phyloP scores from a whole-genome alignment of 2,888 invertebrate species.

The Ferdinandea cuprea region DNA sequence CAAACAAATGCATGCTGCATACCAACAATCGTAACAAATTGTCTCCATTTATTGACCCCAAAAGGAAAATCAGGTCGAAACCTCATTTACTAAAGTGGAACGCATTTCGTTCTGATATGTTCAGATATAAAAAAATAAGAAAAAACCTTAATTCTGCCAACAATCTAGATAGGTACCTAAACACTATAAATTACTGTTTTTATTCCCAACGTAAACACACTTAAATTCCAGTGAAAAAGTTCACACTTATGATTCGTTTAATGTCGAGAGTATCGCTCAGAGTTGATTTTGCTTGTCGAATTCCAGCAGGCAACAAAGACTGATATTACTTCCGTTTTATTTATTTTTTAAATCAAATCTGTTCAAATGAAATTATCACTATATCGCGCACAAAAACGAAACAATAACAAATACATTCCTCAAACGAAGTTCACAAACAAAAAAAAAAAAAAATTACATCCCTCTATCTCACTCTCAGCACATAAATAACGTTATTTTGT shows the following conservation, averaged over 20 bases:
- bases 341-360: slow-evolving; percentile 23
- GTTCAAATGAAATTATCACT: slow-evolving; percentile 23
- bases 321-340: neutral
- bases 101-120: neutral
- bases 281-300: neutral
- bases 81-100: neutral
- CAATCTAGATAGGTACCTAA: neutral
- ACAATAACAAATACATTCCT: slow-evolving; percentile 29
- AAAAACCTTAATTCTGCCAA: slow-evolving; percentile 9
- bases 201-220: neutral
- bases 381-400: neutral
- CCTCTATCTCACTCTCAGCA: slow-evolving; percentile 28
- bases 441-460: slow-evolving; percentile 39
- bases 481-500: slow-evolving; percentile 22
- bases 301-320: no score
- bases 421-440: neutral
- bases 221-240: neutral
- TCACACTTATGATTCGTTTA: neutral
- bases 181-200: slow-evolving; percentile 8
- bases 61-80: slow-evolving; percentile 13
- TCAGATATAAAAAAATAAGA: neutral
- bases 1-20: neutral
- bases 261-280: neutral
- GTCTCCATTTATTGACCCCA: slow-evolving; percentile 14
- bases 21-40: slow-evolving; percentile 6